A percentile compares a stretch with the other conserved stretches of the same genome.
Evolutionary conservation across 2,888 invertebrate species (phyloP).

Genomic region (Drosophila emarginata): DNA sequence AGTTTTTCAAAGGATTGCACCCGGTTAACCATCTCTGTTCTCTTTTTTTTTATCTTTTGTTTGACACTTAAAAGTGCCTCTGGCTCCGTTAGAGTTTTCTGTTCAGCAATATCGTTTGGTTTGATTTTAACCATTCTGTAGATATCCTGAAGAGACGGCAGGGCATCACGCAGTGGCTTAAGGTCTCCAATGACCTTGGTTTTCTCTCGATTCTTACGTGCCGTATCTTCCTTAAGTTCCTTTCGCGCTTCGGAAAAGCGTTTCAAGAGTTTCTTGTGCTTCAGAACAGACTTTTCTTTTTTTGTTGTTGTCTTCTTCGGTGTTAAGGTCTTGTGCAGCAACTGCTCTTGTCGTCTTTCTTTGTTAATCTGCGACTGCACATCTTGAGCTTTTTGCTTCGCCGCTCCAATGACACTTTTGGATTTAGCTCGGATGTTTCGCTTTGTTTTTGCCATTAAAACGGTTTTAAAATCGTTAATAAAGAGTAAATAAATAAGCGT

Average conservation of each 20-base stretch:
- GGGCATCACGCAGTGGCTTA: constrained; percentile 78
- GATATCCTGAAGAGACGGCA: constrained; percentile 79
- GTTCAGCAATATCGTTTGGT: constrained; percentile 51
- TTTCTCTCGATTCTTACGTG: constrained; percentile 73
- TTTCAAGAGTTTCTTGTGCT: constrained; percentile 74
- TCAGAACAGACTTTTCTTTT: constrained; percentile 77
- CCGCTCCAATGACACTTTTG: constrained; percentile 57
- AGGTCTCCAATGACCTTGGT: constrained; percentile 77
- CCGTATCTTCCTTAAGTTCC: constrained; percentile 72
- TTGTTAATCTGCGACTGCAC: constrained; percentile 50
- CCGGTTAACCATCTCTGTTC: constrained; percentile 67
- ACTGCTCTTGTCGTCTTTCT: constrained; percentile 39
- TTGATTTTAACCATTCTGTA: constrained; percentile 69
- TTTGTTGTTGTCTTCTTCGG: constrained; percentile 72
- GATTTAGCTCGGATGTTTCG: constrained; percentile 68
- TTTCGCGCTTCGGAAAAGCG: constrained; percentile 74
- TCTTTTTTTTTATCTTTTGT: constrained; percentile 74
- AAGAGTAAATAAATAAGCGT: too few species aligned
- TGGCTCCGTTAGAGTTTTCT: constrained; percentile 27
- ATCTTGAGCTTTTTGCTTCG: constrained; percentile 63
- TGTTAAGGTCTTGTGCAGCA: constrained; percentile 72
- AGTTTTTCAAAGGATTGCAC: constrained; percentile 73
- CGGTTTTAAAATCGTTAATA: too few species aligned
- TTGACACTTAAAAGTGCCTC: constrained; percentile 62
- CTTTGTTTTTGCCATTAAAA: constrained; percentile 58